A percentile compares a stretch with the other conserved stretches of the same genome.
Evolutionary conservation across 2,113 vertebrate genomes (phyloP).

Genomic region (Chionomys nivalis): DNA sequence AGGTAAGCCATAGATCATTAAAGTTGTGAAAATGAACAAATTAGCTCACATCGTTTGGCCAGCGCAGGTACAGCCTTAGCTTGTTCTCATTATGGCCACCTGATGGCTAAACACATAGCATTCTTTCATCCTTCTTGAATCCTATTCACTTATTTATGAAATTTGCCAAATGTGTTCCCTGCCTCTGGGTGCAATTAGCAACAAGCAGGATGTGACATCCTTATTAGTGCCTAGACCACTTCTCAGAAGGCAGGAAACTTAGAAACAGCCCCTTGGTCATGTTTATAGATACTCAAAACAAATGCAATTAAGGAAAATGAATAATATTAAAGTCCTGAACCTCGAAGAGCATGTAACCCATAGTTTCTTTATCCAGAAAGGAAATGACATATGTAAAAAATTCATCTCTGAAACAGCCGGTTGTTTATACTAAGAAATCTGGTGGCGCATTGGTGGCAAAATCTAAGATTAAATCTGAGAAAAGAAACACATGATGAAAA

Average conservation of each 20-base stretch:
- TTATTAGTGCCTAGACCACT: slow-evolving; percentile 45
- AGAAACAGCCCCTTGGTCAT: slow-evolving; percentile 46
- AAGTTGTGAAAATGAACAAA: slow-evolving; percentile 48
- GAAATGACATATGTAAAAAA: slow-evolving; percentile 46
- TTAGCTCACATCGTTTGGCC: slow-evolving; percentile 20
- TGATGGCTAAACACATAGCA: slow-evolving; percentile 34
- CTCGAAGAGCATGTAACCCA: slow-evolving; percentile 34
- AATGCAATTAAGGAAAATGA: slow-evolving; percentile 57
- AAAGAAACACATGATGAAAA: slow-evolving; percentile 1
- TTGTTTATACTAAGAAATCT: slow-evolving; percentile 60
- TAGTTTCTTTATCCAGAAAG: slow-evolving; percentile 49
- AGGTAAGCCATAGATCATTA: not conserved
- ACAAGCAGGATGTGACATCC: slow-evolving; percentile 45
- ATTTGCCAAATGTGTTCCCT: slow-evolving; percentile 61
- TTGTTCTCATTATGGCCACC: slow-evolving; percentile 46
- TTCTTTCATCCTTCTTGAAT: slow-evolving; percentile 48
- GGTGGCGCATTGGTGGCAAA: not conserved
- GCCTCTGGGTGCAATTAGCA: slow-evolving; percentile 63
- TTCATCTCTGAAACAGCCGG: slow-evolving; percentile 49
- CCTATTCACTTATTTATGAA: slow-evolving; percentile 63
- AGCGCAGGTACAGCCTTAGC: not conserved
- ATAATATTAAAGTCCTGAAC: slow-evolving; percentile 44
- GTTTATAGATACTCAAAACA: slow-evolving; percentile 64
- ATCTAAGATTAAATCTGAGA: slow-evolving; percentile 54
- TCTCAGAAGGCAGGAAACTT: slow-evolving; percentile 52